These are phyloP conservation scores for Tenebrio molitor DNA, from an alignment of 1,140 invertebrate genomes.

Conservation along the genomic window DNA sequence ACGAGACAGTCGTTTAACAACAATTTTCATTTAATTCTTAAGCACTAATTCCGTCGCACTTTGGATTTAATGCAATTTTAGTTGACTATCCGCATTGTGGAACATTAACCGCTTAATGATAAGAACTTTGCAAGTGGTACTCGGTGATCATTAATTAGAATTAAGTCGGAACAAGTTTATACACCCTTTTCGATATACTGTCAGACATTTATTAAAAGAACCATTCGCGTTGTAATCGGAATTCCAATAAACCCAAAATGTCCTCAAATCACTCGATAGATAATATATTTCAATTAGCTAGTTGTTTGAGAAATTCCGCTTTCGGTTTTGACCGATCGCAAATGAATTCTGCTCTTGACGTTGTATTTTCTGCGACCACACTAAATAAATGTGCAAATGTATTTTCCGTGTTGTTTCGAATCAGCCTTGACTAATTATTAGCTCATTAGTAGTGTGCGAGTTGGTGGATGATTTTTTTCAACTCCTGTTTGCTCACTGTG, in stretches of 20 bases:
- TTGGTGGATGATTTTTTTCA: background rate
- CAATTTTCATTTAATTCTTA: too few relatives aligned
- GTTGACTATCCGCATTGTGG: conserved; percentile 21
- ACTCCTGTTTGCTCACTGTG: background rate
- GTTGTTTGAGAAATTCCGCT: too few relatives aligned
- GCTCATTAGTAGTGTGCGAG: conserved; percentile 7
- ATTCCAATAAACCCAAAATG: conserved; percentile 11
- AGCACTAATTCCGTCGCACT: background rate
- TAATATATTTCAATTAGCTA: background rate
- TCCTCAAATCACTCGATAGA: conserved; percentile 4
- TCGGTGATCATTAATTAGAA: conserved; percentile 11
- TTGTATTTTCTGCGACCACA: too few relatives aligned
- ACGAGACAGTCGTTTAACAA: too few relatives aligned
- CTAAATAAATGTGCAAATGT: conserved; percentile 9
- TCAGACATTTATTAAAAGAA: background rate
- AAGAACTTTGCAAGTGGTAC: conserved; percentile 25
- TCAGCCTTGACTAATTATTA: conserved; percentile 6
- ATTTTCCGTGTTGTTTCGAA: conserved; percentile 3
- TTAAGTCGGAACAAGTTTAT: conserved; percentile 13
- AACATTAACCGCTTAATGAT: conserved; percentile 37
- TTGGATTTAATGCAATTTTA: conserved; percentile 5
- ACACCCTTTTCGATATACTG: too few relatives aligned
- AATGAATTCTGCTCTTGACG: too few relatives aligned
- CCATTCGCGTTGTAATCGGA: conserved; percentile 17
- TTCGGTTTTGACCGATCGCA: too few relatives aligned